Base-by-base conservation (phyloP, 2,113 vertebrate genomes). In the Dromaius novaehollandiae region DNA sequence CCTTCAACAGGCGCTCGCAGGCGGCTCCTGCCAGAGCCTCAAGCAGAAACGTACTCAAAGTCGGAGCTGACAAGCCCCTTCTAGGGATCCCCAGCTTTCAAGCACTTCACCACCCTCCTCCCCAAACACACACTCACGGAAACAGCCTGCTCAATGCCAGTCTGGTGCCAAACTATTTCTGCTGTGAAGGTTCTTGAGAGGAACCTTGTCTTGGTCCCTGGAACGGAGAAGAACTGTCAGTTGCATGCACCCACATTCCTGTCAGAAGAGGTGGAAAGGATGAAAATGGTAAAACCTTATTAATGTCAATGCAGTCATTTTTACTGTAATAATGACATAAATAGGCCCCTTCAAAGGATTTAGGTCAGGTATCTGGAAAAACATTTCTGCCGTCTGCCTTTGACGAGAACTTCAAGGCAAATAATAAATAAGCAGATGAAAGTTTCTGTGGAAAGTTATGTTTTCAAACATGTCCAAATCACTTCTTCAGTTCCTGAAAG, bases 361-460 rank as follows among this genome's bases (percentile, higher is more conserved):
- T 88, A 58, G 81, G 58, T 42, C 90, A 80, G 69, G 21, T 95
- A 71, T 74, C 71, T 75, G 61, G 66, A 71, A 97, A 93, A 95
- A 85, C 74, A 74, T 66, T 65, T 61, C 61, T 89, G 89, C 93
- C 80, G 80, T 17, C 77, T 84, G 61, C 65, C 89, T 98, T 97
- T 97, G 94, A 97, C 95, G 86, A 81, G 63, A 96, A 60, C 70
- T 97, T 96, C 94, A 88, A 92, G 82, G 91, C 88, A 93, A 95
- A 97, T 96, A 97, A 97, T 94, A 96, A 81, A 92, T 77, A 83
- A 92, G 76, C 61, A 88, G 81, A 92, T 74, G 95, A 96, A 97
- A 92, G 55, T 89, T 96, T 63, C 61, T 88, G 51, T 80, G 83
- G 85, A 82, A 93, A 91, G 71, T 93, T 6, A 3, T 74, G 70